Evolutionary conservation across 1,140 invertebrate genomes (phyloP).

Genomic region (Agraylea sexmaculata): DNA sequence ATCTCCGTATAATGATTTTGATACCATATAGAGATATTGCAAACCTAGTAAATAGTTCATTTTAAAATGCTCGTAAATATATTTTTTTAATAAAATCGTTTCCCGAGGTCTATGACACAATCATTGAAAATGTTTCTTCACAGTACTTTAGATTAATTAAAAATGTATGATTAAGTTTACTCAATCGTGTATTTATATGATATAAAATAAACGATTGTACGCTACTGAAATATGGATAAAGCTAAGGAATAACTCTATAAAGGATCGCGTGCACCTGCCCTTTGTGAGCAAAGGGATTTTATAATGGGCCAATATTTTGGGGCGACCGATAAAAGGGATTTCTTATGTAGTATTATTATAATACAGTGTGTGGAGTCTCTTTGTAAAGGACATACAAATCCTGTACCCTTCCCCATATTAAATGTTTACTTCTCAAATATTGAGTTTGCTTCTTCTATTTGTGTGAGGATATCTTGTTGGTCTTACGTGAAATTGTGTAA

Average conservation of each 20-base stretch:
- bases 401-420: conserved; percentile 4
- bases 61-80: not conserved
- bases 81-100: conserved; percentile 6
- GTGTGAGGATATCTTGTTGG: not conserved
- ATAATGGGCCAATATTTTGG: conserved; percentile 22
- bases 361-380: not conserved
- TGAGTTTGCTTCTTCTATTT: conserved; percentile 4
- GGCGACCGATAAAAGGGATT: conserved; percentile 7
- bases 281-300: conserved; percentile 21
- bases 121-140: not conserved
- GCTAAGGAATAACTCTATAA: not conserved
- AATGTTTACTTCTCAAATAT: conserved; percentile 9
- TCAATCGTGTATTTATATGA: not conserved
- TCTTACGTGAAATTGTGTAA: conserved; percentile 8
- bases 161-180: not conserved
- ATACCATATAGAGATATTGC: no score
- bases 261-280: conserved; percentile 15
- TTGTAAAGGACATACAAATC: conserved; percentile 10
- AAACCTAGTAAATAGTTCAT: conserved; percentile 1
- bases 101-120: not conserved
- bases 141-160: not conserved
- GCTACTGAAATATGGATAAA: not conserved
- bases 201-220: conserved; percentile 3
- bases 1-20: no score
- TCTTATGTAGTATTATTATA: conserved; percentile 2